Evolutionary conservation across 2,888 invertebrate species (phyloP).

Genomic region (Dusona sp.): DNA sequence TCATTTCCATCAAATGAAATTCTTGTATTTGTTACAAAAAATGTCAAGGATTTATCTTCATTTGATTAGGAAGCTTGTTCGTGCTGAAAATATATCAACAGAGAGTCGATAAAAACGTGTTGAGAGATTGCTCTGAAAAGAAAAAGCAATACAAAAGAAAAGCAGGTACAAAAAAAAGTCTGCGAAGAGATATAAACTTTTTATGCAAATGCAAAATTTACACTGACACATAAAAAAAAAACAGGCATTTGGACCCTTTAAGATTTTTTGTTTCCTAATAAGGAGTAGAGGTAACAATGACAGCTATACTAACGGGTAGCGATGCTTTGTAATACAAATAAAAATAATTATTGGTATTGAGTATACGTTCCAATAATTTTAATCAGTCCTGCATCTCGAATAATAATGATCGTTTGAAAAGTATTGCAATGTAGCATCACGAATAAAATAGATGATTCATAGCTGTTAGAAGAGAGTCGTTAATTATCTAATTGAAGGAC

Average conservation of each 20-base stretch:
- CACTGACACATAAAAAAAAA: background rate
- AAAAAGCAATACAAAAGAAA: background rate
- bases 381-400: constrained; percentile 15
- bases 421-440: background rate
- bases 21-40: too few relatives aligned
- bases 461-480: background rate
- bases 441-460: constrained; percentile 24
- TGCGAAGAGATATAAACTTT: background rate
- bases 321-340: background rate
- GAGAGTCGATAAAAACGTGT: too few relatives aligned
- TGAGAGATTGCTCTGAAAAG: too few relatives aligned
- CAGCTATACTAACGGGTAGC: constrained; percentile 42
- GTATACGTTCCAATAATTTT: constrained; percentile 26
- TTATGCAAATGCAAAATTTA: background rate
- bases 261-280: background rate
- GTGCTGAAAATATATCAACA: too few relatives aligned
- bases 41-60: too few relatives aligned
- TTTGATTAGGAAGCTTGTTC: too few relatives aligned
- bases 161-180: background rate
- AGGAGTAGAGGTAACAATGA: background rate
- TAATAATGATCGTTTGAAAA: constrained; percentile 17
- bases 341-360: constrained; percentile 22
- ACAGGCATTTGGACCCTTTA: background rate
- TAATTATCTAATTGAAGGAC: background rate
- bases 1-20: background rate